A percentile compares a stretch with the other conserved stretches of the same genome.
Conservation (phyloP, 2,888 invertebrate species). For the Pinctada fucata region DNA sequence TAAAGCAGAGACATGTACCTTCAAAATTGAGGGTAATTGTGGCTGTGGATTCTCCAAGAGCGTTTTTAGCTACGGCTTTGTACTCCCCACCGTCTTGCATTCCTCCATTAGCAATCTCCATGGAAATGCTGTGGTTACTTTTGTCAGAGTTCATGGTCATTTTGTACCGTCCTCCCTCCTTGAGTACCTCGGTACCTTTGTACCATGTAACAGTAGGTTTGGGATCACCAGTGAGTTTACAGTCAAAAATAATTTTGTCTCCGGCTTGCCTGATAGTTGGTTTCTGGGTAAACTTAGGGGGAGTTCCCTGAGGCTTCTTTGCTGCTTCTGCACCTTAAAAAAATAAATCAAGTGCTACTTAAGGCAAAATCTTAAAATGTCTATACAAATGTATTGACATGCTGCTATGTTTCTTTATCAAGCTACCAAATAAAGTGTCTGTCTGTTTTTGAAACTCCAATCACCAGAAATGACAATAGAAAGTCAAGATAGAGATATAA, state of each 20-base stretch:
- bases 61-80: conserved; percentile 93
- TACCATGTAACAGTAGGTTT: conserved; percentile 96
- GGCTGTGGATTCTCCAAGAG: conserved; percentile 93
- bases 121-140: conserved; percentile 87
- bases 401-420: no score
- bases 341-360: neutral
- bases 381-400: no score
- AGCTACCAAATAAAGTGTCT: no score
- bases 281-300: conserved; percentile 96
- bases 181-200: conserved; percentile 89
- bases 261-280: conserved; percentile 98
- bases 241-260: conserved; percentile 82
- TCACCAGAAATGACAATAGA: no score
- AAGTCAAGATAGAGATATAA: no score
- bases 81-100: conserved; percentile 91
- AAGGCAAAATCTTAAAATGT: neutral
- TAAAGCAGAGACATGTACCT: conserved; percentile 59
- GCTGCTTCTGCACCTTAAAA: conserved; percentile 41
- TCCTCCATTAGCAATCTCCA: conserved; percentile 91
- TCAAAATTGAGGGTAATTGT: conserved; percentile 88
- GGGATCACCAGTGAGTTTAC: conserved; percentile 70
- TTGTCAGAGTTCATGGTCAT: conserved; percentile 81
- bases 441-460: no score
- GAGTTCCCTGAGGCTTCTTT: conserved; percentile 52
- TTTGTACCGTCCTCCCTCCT: conserved; percentile 87